Percentiles rank a stretch among this genome's conserved stretches.
Evolutionary conservation across 2,888 invertebrate genomes (phyloP).

Genomic region (Watsonalla cultraria): DNA sequence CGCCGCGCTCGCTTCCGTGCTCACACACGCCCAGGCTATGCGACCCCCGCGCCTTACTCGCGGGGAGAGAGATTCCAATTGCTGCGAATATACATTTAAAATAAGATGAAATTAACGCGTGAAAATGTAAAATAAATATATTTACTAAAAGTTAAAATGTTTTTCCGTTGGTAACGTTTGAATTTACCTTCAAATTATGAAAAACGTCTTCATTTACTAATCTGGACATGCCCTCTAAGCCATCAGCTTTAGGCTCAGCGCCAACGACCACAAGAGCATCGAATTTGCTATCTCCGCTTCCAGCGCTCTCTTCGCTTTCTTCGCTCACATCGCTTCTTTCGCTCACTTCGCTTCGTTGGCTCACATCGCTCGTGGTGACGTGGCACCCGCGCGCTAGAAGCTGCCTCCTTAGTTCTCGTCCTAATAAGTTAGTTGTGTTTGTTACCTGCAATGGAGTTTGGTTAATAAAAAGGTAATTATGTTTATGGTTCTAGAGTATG

Average conservation of each 20-base stretch:
- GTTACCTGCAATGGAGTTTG: slow-evolving; percentile 45
- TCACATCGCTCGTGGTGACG: slow-evolving; percentile 36
- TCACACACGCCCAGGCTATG: slow-evolving; percentile 57
- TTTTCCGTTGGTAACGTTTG: no score
- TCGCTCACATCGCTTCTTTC: slow-evolving; percentile 18
- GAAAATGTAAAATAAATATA: no score
- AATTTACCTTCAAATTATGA: slow-evolving; percentile 54
- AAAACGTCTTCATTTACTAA: slow-evolving; percentile 57
- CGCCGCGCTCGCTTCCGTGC: slow-evolving; percentile 21
- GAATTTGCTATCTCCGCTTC: slow-evolving; percentile 20
- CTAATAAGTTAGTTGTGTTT: slow-evolving; percentile 47
- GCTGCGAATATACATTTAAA: slow-evolving; percentile 28
- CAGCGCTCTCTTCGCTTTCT: slow-evolving; percentile 19
- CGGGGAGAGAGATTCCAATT: slow-evolving; percentile 45
- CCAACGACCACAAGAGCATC: slow-evolving; percentile 63
- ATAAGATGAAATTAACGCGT: neutral
- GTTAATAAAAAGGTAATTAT: slow-evolving; percentile 9
- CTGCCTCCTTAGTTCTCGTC: slow-evolving; percentile 43
- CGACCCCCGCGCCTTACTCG: slow-evolving; percentile 45
- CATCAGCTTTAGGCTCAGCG: slow-evolving; percentile 36
- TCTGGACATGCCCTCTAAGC: slow-evolving; percentile 44
- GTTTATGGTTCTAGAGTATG: no score
- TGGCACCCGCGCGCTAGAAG: slow-evolving; percentile 48
- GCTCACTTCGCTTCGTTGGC: slow-evolving; percentile 22
- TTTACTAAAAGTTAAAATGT: no score